Evolutionary conservation across 2,888 invertebrate genomes (phyloP).

Genomic region (Lepidochitona cinerea): DNA sequence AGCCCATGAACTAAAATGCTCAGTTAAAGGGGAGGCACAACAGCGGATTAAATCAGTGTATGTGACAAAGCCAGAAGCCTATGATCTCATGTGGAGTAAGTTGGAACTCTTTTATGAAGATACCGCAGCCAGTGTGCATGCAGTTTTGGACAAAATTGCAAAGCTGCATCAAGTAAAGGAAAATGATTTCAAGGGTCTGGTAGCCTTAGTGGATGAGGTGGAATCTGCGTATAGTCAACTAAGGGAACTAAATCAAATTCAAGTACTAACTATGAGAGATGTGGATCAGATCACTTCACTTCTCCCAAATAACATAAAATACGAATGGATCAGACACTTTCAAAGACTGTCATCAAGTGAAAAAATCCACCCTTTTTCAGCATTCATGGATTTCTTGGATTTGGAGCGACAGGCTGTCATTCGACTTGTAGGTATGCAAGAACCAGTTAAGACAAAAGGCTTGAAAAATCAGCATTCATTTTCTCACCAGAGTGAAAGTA

Average conservation of each 20-base stretch:
- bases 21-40: neutral
- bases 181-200: neutral
- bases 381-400: slow-evolving; percentile 9
- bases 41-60: neutral
- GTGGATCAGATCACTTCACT: neutral
- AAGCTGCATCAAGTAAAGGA: neutral
- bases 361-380: neutral
- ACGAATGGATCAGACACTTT: slow-evolving; percentile 4
- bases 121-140: neutral
- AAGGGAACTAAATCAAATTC: neutral
- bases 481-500: neutral
- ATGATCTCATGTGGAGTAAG: neutral
- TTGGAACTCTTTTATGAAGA: neutral
- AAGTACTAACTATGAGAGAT: neutral
- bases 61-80: neutral
- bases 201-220: neutral
- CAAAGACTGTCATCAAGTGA: neutral
- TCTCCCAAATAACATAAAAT: neutral
- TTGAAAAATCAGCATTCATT: neutral
- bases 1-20: neutral
- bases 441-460: neutral
- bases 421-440: neutral
- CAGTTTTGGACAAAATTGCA: neutral
- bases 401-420: neutral
- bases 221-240: neutral